Percentiles rank a stretch among this genome's conserved stretches.
phyloP scores from a whole-genome alignment of 92 coral and sea anemone genomes.

The Siderastrea siderea region DNA sequence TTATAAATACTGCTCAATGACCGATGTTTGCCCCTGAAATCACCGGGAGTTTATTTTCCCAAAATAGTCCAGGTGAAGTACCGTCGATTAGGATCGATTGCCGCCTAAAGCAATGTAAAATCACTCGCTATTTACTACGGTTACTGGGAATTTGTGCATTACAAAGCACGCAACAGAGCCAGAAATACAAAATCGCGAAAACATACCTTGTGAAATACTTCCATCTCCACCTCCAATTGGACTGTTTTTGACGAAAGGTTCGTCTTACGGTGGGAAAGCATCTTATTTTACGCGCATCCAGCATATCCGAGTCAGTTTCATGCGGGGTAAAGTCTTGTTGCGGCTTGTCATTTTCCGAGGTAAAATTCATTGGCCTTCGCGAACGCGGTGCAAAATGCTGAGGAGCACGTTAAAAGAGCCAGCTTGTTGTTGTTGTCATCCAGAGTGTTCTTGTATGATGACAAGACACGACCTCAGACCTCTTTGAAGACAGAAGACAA shows the following conservation, averaged over 20 bases:
- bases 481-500: not conserved
- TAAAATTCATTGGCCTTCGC: constrained; percentile 40
- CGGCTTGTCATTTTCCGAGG: constrained; percentile 16
- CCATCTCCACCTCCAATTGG: constrained; percentile 83
- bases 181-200: not conserved
- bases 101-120: constrained; percentile 15
- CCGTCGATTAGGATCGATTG: constrained; percentile 6
- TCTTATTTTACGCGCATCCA: constrained; percentile 23
- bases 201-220: constrained; percentile 89
- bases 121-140: not conserved
- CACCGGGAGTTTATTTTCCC: constrained; percentile 21
- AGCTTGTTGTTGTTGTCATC: constrained; percentile 18
- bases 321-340: not conserved
- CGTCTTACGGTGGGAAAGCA: constrained; percentile 64
- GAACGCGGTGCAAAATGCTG: constrained; percentile 6
- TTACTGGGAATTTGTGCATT: not conserved
- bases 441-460: constrained; percentile 14
- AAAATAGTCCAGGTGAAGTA: not conserved
- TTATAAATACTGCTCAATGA: constrained; percentile 6
- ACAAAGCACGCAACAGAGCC: not conserved
- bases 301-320: constrained; percentile 31
- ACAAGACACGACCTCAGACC: not conserved
- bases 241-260: constrained; percentile 67
- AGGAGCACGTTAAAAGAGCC: constrained; percentile 13
- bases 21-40: constrained; percentile 29